These are phyloP conservation scores for Octopus bimaculoides DNA, from an alignment of 1,140 invertebrate species.

Conservation along the genomic window DNA sequence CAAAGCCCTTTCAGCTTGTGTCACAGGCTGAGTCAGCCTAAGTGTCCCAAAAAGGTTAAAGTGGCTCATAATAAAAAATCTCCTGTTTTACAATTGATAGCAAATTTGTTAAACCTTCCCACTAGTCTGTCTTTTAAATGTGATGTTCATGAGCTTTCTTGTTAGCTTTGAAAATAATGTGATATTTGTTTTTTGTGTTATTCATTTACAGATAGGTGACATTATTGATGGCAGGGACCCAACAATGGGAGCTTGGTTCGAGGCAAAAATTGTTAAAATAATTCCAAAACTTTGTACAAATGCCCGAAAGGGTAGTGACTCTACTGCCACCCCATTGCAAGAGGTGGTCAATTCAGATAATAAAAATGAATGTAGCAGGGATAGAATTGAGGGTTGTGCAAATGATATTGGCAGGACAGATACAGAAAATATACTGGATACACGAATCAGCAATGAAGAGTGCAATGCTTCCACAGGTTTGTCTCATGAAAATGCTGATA, in stretches of 20 bases:
- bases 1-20: too few species aligned
- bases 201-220: slow-evolving; percentile 64
- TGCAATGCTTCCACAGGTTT: too few species aligned
- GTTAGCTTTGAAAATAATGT: too few species aligned
- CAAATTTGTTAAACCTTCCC: too few species aligned
- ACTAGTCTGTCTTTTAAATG: too few species aligned
- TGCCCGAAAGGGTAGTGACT: background rate
- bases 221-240: slow-evolving; percentile 67
- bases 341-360: background rate
- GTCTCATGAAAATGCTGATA: background rate
- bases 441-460: background rate
- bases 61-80: too few species aligned
- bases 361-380: background rate
- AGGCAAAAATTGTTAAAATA: slow-evolving; percentile 58
- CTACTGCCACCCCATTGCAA: background rate
- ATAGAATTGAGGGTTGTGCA: background rate
- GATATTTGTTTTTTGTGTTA: background rate
- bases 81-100: too few species aligned
- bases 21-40: too few species aligned
- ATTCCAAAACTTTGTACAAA: background rate
- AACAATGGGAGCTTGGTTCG: slow-evolving; percentile 60
- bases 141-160: too few species aligned
- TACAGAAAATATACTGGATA: background rate
- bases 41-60: too few species aligned
- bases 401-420: background rate